These are phyloP conservation scores for Acanthaster planci DNA, from an alignment of 35 echinoderm and acorn worm species.

Conservation along the genomic window DNA sequence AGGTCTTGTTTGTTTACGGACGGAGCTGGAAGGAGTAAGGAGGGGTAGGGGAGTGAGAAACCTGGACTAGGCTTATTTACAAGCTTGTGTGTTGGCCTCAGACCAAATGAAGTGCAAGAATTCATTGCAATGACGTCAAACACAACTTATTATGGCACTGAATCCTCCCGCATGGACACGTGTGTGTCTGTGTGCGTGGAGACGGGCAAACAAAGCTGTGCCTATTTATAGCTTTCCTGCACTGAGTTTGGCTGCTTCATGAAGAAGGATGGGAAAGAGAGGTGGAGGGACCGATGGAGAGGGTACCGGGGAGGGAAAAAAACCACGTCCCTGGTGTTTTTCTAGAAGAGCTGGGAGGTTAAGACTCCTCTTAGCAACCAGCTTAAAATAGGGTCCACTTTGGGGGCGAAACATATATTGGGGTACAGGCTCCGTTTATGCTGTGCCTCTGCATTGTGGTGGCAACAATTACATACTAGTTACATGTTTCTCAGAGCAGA, in stretches of 20 bases:
- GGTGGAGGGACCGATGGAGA: too few species aligned
- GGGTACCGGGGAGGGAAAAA: neutral
- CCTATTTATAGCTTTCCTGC: conserved; percentile 13
- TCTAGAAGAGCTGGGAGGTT: neutral
- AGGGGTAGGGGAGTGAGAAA: too few species aligned
- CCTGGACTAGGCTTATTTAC: conserved; percentile 9
- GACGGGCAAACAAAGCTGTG: neutral
- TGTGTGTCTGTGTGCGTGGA: neutral
- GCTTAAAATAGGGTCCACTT: neutral
- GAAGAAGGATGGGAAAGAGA: neutral
- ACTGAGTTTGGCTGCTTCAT: neutral
- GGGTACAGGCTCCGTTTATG: neutral
- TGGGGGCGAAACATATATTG: neutral
- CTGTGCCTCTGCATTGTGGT: neutral
- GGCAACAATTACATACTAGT: neutral
- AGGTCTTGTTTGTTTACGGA: conserved; percentile 22
- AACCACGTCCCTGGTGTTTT: neutral
- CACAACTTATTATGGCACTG: conserved; percentile 14
- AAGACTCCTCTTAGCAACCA: too few species aligned
- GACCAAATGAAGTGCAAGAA: conserved; percentile 29
- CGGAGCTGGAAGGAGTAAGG: neutral
- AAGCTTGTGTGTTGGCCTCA: neutral
- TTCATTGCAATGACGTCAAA: conserved; percentile 22
- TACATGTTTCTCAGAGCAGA: too few species aligned
- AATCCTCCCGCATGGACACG: neutral